Percentiles rank a stretch among this genome's conserved stretches.
Evolutionary conservation across 2,797 vertebrate species (phyloP).

Genomic region (Sebastes hubbsi): DNA sequence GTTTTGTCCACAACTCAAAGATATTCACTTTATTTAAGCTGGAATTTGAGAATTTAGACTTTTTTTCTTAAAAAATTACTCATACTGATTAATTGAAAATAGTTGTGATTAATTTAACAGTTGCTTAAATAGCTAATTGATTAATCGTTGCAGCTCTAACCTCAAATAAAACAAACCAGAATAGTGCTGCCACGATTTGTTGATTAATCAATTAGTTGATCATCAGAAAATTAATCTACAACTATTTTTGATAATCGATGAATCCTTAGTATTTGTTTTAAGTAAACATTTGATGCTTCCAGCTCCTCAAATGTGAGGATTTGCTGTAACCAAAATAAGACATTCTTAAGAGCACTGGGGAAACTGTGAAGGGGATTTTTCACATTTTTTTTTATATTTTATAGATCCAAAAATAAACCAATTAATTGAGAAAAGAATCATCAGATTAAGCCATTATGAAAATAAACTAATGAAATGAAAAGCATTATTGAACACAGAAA

Average conservation of each 20-base stretch:
- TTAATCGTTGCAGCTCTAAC: neutral
- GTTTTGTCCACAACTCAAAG: no score
- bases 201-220: neutral
- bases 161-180: neutral
- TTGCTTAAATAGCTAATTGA: no score
- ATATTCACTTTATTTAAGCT: no score
- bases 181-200: neutral
- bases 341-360: neutral
- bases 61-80: no score
- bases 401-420: neutral
- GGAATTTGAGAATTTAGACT: no score
- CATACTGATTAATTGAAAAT: no score
- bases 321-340: neutral
- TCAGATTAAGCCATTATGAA: neutral
- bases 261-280: neutral
- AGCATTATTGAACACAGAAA: conserved; percentile 12
- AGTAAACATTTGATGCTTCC: neutral
- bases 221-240: neutral
- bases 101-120: no score
- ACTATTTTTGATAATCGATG: neutral
- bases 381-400: neutral
- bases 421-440: neutral
- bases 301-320: neutral
- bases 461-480: neutral
- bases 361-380: neutral